Evolutionary conservation across 2,113 vertebrate genomes (phyloP), one percentile per base, ranked within the genome.

Genomic region (Indicator maculatus): DNA sequence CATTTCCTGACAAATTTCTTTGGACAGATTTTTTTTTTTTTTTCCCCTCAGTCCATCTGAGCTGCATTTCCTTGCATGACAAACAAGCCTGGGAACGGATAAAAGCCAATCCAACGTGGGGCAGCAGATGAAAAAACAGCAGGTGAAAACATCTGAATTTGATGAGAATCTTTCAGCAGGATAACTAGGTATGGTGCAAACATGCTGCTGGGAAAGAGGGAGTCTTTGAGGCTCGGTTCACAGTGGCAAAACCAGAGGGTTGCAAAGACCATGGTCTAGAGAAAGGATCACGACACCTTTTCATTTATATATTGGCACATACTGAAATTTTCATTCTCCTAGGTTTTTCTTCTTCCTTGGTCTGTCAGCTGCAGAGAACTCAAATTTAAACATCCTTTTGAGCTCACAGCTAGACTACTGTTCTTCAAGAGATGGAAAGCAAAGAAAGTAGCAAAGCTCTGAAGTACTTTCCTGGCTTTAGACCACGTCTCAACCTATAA

Each of bases 121-220:
- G 59, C 78, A 93, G 76, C 66, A 88, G 82, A 81, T 65, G 75
- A 95, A 95, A 95, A 95, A 76, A 44, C 58, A 92, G 73, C 78
- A 56, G 82, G 76, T 64, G 80, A 87, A 85, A 93, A 73, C 73
- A 66, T n/a, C 66, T 84, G 86, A 93, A 90, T 90, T 64, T 38
- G 83, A 89, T 73, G 73, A 50, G 80, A 92, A 82, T 47, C 76
- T 71, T 94, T 72, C 91, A 92, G 79, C 55, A 33, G 90, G 82
- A 39, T 67, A 56, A 79, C 36, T 21, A 77, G 69, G 58, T 56
- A 84, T 47, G 38, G 15, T 80, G 75, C 73, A 75, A 77, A 65
- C 64, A 23, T 12, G 55, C 74, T 89, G 50, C 83, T 82, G 86
- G 81, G 75, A 33, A 44, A 23, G 90, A 33, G 7, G 20, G 75